Percentiles rank a stretch among this genome's conserved stretches.
Evolutionary conservation across 2,888 invertebrate genomes (phyloP).

Genomic region (Rhabditoides inermis): DNA sequence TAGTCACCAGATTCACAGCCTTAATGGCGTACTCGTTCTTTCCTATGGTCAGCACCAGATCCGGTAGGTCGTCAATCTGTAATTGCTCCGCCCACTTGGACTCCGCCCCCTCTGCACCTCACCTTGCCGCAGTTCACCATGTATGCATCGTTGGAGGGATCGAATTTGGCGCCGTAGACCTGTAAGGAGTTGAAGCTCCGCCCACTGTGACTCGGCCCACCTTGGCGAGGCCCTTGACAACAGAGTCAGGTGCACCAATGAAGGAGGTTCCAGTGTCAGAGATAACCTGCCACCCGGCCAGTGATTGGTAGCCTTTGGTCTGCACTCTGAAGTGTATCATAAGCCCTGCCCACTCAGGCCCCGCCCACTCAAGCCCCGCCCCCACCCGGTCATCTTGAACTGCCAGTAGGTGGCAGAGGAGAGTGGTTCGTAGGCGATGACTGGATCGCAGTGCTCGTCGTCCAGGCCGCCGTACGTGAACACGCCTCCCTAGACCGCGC

Average conservation of each 20-base stretch:
- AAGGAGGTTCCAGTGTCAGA: constrained; percentile 32
- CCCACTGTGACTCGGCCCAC: constrained; percentile 1
- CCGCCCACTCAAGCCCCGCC: background rate
- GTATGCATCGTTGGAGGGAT: constrained; percentile 11
- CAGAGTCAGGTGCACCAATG: constrained; percentile 21
- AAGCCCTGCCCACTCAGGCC: background rate
- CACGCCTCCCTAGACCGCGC: constrained; percentile 15
- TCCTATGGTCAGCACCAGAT: constrained; percentile 16
- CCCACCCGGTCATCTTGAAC: constrained; percentile 23
- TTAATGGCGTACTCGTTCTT: constrained; percentile 12
- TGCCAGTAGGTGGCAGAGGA: constrained; percentile 28
- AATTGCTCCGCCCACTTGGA: no score
- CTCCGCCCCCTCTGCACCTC: no score
- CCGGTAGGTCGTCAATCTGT: constrained; percentile 10
- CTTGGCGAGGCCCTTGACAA: constrained; percentile 14
- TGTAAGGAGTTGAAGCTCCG: constrained; percentile 1
- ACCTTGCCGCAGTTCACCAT: constrained; percentile 13
- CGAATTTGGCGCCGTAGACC: constrained; percentile 13
- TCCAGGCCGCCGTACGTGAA: constrained; percentile 37
- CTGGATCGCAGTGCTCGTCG: constrained; percentile 23
- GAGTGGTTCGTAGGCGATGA: constrained; percentile 23
- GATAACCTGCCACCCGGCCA: constrained; percentile 26
- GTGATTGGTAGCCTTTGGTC: no score
- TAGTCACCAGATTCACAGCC: background rate
- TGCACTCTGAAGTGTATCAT: no score